Percentiles rank a stretch among this genome's conserved stretches.
Evolutionary conservation across 1,140 invertebrate species (phyloP).

Genomic region (Pinna nobilis): DNA sequence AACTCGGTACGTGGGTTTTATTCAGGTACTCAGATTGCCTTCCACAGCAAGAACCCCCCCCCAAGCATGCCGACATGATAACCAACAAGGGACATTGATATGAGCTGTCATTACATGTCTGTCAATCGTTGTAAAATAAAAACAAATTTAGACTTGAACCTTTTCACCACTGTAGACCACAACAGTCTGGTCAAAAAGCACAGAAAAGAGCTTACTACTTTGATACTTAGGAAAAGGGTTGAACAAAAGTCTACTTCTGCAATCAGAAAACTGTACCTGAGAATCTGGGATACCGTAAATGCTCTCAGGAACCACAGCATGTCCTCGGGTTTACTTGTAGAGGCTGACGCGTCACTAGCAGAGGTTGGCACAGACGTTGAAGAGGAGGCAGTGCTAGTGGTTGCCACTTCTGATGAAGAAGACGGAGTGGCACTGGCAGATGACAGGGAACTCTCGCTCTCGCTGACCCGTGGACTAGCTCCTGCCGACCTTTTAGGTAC

Average conservation of each 20-base stretch:
- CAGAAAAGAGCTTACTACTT: too few relatives aligned
- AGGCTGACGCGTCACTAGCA: slow-evolving; percentile 1
- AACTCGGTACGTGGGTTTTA: too few relatives aligned
- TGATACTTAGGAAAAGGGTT: too few relatives aligned
- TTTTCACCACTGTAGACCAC: too few relatives aligned
- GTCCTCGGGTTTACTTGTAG: slow-evolving; percentile 66
- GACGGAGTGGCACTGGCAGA: slow-evolving; percentile 34
- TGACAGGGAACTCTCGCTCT: slow-evolving; percentile 52
- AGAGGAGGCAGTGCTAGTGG: slow-evolving; percentile 12
- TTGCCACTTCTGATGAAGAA: background rate
- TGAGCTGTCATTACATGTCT: too few relatives aligned
- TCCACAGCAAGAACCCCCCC: too few relatives aligned
- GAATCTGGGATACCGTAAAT: slow-evolving; percentile 65
- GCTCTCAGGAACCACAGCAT: slow-evolving; percentile 71
- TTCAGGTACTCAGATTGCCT: too few relatives aligned
- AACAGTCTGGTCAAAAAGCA: too few relatives aligned
- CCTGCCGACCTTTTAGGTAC: slow-evolving; percentile 39
- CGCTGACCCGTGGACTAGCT: slow-evolving; percentile 49
- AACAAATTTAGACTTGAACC: too few relatives aligned
- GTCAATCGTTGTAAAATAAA: too few relatives aligned
- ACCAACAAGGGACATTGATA: too few relatives aligned
- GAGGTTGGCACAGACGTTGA: slow-evolving; percentile 28
- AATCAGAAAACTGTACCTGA: slow-evolving; percentile 32
- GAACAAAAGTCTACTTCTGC: background rate
- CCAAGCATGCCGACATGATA: too few relatives aligned